Percentiles rank a stretch among this genome's conserved stretches.
These are phyloP conservation scores for Mungos mungo DNA, from an alignment of 2,113 vertebrate genomes.

Conservation along the genomic window DNA sequence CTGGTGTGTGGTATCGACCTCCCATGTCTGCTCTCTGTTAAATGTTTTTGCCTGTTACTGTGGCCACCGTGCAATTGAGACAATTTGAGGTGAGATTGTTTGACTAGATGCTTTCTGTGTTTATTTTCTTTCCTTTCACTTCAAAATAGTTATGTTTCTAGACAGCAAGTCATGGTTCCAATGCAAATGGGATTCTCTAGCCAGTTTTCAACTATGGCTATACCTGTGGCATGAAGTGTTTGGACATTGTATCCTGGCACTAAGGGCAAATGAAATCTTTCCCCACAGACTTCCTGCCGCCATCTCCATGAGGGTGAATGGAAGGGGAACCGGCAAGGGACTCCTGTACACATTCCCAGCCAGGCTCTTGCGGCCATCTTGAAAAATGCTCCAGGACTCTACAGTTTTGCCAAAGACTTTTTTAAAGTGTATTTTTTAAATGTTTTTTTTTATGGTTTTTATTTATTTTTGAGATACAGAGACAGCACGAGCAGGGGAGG, in stretches of 20 bases:
- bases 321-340: background rate
- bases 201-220: background rate
- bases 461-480: too few relatives aligned
- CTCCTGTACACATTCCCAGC: too few relatives aligned
- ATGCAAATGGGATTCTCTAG: background rate
- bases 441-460: too few relatives aligned
- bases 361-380: background rate
- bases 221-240: background rate
- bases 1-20: background rate
- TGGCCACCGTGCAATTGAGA: fast-evolving
- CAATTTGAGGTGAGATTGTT: background rate
- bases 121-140: background rate
- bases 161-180: background rate
- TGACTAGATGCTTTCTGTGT: background rate
- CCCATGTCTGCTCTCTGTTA: too few relatives aligned
- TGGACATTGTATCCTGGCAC: fast-evolving
- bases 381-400: background rate
- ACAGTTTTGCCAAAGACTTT: background rate
- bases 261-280: background rate
- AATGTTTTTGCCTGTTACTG: background rate
- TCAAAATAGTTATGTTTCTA: background rate
- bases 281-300: background rate
- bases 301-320: background rate
- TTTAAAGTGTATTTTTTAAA: too few relatives aligned
- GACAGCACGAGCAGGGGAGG: too few relatives aligned